Conservation (phyloP, 2,113 vertebrate species). For the Plestiodon gilberti region DNA sequence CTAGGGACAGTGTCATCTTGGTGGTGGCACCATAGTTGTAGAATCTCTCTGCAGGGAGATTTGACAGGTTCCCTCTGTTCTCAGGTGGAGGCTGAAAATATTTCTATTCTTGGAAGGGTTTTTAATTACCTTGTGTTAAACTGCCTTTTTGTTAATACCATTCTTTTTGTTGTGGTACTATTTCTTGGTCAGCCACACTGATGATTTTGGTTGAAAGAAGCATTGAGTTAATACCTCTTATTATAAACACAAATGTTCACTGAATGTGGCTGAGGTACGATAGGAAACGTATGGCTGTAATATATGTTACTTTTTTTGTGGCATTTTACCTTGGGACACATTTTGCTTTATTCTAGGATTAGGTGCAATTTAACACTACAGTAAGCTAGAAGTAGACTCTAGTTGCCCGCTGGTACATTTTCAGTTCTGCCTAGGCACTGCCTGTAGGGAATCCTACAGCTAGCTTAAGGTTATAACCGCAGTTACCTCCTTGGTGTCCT, state of each 20-base stretch:
- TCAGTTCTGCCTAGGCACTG: background rate
- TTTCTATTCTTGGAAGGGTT: too few relatives aligned
- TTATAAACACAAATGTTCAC: conserved; percentile 14
- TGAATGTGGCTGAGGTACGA: background rate
- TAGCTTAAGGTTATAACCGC: background rate
- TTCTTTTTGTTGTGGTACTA: too few relatives aligned
- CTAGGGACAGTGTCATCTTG: too few relatives aligned
- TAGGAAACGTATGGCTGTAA: background rate
- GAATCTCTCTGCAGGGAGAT: too few relatives aligned
- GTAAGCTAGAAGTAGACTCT: background rate
- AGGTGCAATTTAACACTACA: background rate
- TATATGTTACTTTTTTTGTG: background rate
- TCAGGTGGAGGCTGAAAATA: too few relatives aligned
- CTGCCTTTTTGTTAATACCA: too few relatives aligned
- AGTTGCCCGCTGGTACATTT: background rate
- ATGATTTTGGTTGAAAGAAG: too few relatives aligned
- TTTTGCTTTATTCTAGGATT: background rate
- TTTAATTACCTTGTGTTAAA: too few relatives aligned
- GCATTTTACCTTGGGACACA: background rate
- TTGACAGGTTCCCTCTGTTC: too few relatives aligned
- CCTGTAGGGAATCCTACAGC: background rate
- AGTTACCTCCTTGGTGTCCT: background rate
- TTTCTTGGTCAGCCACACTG: too few relatives aligned
- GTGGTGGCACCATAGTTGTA: too few relatives aligned
- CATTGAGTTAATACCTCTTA: background rate